Evolutionary conservation across 2,888 invertebrate genomes (phyloP), one percentile per base, ranked within the genome.

Genomic region (Epinotia brunnichana): DNA sequence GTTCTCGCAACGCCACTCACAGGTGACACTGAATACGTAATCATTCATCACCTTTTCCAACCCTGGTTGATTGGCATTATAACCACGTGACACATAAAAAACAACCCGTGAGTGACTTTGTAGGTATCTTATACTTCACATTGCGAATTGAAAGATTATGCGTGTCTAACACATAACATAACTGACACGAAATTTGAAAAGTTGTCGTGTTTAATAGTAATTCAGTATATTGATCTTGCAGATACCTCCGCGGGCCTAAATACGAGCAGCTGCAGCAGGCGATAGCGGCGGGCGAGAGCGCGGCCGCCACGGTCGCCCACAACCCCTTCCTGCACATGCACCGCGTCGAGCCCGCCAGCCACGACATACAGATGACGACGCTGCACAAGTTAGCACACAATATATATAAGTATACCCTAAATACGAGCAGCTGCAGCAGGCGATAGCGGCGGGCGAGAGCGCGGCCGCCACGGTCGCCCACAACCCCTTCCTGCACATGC

Each of bases 201-300:
- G 48, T 48, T 0, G 15, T 44, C 44, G 11, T 11, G 44, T 15
- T 13, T 4, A 15, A 15, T 44, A 44, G 44, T 44, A 48, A n/a
- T 48, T n/a, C n/a, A n/a, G 1, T 13, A 15, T 35, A 17, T 10
- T 21, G 44, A 21, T 64, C 17, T 72, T 75, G 15, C 76, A 94
- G 94, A 82, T 99, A 98, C 87, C 94, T 97, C 54, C 96, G 98
- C 78, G 98, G 98, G 2, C 97, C 97, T 15, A 97, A 97, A 87
- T 97, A 95, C 88, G 97, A 97, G 84, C 97, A 97, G 88, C 91
- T 97, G 73, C 97, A 97, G 89, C 96, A 97, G 85, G 97, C 97
- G 74, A 97, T 97, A 80, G 97, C 97, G 75, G 97, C 97, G 73
- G 96, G 96, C 82, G 97, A 97, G 90, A 95, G 95, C 78, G 94